Evolutionary conservation across 2,888 invertebrate species (phyloP).

Genomic region (Colostygia pectinataria): DNA sequence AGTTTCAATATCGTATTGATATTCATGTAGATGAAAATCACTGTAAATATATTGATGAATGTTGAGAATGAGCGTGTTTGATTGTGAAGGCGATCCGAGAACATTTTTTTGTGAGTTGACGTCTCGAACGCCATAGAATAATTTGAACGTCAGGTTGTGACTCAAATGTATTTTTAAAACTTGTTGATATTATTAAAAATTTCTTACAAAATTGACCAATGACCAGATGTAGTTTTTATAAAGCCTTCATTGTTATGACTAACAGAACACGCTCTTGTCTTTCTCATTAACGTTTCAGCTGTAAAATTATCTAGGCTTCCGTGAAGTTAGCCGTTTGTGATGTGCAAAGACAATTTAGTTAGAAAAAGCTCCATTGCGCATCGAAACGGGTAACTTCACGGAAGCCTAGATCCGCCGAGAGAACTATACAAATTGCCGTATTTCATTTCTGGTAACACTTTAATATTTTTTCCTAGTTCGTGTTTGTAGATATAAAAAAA

Average conservation of each 20-base stretch:
- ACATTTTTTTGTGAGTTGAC: slow-evolving; percentile 2
- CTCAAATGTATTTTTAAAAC: slow-evolving; percentile 21
- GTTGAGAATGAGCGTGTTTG: slow-evolving; percentile 15
- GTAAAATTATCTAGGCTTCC: neutral
- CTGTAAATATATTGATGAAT: slow-evolving; percentile 12
- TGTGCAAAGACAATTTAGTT: too few species aligned
- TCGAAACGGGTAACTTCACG: too few species aligned
- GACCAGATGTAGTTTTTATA: slow-evolving; percentile 16
- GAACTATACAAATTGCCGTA: too few species aligned
- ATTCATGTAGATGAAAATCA: slow-evolving; percentile 8
- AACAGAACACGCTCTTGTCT: slow-evolving; percentile 21
- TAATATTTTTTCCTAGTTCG: too few species aligned
- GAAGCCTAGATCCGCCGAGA: too few species aligned
- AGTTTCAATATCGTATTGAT: too few species aligned
- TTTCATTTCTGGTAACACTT: too few species aligned
- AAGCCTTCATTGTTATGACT: slow-evolving; percentile 10
- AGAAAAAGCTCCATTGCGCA: too few species aligned
- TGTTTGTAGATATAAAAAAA: too few species aligned
- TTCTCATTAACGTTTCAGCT: slow-evolving; percentile 21
- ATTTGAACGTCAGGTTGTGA: slow-evolving; percentile 21
- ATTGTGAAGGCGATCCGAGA: slow-evolving; percentile 6
- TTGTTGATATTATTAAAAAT: slow-evolving; percentile 13
- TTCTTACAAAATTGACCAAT: slow-evolving; percentile 22
- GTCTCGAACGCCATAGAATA: slow-evolving; percentile 5
- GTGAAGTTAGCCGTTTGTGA: too few species aligned